These are phyloP conservation scores for Bombus vancouverensis DNA, from an alignment of 1,140 invertebrate genomes.

Conservation along the genomic window DNA sequence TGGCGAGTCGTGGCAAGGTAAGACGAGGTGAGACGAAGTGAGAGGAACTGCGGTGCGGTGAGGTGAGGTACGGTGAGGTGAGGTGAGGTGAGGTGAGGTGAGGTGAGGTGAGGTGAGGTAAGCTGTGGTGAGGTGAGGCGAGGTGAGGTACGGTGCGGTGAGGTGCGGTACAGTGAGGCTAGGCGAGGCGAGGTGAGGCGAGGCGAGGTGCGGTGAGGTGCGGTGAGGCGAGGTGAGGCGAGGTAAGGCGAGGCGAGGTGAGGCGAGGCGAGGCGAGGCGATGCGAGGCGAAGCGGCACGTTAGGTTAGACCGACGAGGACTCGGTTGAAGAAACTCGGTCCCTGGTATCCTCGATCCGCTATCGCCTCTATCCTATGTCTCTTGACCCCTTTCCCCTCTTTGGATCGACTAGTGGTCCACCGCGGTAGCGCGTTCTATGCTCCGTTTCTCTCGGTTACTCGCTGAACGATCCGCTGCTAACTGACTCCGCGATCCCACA, in stretches of 20 bases:
- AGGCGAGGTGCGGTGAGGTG: neutral
- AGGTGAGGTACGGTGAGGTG: neutral
- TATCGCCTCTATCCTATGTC: conserved; percentile 52
- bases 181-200: neutral
- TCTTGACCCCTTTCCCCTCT: neutral
- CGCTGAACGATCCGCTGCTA: conserved; percentile 69
- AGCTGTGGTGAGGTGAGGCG: no score
- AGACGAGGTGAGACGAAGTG: neutral
- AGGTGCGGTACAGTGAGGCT: no score
- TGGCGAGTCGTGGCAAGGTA: neutral
- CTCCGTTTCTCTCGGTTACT: conserved; percentile 57
- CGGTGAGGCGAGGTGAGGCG: neutral
- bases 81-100: neutral
- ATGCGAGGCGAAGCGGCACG: conserved; percentile 20
- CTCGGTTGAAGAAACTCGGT: conserved; percentile 39
- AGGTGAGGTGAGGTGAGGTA: neutral
- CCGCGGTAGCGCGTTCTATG: conserved; percentile 4
- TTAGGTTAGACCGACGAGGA: conserved; percentile 50
- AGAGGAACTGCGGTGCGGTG: neutral
- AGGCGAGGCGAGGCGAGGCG: neutral
- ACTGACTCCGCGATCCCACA: conserved; percentile 77
- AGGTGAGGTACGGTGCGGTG: neutral
- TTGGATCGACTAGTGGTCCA: conserved; percentile 10
- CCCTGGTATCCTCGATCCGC: conserved; percentile 43
- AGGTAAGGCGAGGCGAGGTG: neutral